Evolutionary conservation across 2,797 vertebrate genomes (phyloP), one percentile per base, ranked within the genome.

Genomic region (Sebastes itinus): DNA sequence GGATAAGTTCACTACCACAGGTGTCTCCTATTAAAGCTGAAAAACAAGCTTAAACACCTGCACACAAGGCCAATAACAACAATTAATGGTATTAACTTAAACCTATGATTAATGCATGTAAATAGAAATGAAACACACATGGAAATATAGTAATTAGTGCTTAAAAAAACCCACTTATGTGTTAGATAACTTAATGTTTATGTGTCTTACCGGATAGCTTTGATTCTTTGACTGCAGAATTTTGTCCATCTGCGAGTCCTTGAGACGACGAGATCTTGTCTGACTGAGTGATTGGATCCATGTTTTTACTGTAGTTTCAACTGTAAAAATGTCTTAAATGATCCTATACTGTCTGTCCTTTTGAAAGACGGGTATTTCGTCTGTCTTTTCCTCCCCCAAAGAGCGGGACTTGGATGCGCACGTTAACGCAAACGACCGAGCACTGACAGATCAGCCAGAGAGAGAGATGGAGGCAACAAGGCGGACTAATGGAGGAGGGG

Each of bases 211-310:
- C 95, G 32, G 95, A 94, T n/a, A 93, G 86, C 90, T 95, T 96
- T 20, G 94, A 93, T 67, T 96, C 96, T 95, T 95, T 95, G 86
- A 90, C 78, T 86, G 93, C 86, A 67, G 95, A 89, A 87, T 92
- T 95, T 4, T 95, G 95, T 88, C 94, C 95, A 88, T 96, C 96
- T 69, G 89, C 93, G 32, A 95, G 75, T 49, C 95, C 95, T 71
- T 96, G 94, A 80, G 96, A 96, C 92, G 96, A 96, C 7, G 96
- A 95, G 85, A 96, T 96, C 92, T 95, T 95, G 87, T 95, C 81
- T 82, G 96, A 96, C 87, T 96, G 96, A 80, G 92, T 96, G 92
- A 91, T 92, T 86, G 95, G 92, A 90, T 96, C 96, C 96, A 96
- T 42, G 38, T 42, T 96, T 91, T 92, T 94, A 27, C 55, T 82